Evolutionary conservation across 2,113 vertebrate species (phyloP).

Genomic region (Cyanoliseus patagonus): DNA sequence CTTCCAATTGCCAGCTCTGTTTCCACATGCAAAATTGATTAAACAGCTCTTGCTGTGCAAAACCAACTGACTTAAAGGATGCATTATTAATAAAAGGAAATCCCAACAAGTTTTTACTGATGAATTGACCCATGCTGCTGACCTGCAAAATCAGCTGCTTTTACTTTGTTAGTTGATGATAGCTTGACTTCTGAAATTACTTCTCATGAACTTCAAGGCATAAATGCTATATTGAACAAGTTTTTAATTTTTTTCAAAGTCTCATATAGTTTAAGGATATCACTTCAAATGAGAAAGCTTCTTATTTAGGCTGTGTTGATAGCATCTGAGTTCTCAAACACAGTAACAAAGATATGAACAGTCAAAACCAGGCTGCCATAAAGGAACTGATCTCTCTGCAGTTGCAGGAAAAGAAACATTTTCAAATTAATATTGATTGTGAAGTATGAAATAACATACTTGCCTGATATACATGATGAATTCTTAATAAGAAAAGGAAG

Average conservation of each 20-base stretch:
- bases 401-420: neutral
- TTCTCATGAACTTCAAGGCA: neutral
- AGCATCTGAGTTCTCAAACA: neutral
- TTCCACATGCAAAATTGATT: neutral
- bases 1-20: neutral
- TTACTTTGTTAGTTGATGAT: neutral
- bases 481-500: neutral
- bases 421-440: slow-evolving; percentile 7
- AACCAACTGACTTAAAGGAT: neutral
- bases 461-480: neutral
- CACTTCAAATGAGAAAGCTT: neutral
- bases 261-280: neutral
- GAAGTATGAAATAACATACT: neutral
- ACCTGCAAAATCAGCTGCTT: neutral
- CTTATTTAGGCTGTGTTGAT: neutral
- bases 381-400: neutral
- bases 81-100: neutral
- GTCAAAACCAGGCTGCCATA: neutral
- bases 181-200: neutral
- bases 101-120: neutral
- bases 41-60: neutral
- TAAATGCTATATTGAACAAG: neutral
- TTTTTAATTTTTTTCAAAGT: neutral
- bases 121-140: neutral
- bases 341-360: neutral